Evolutionary conservation across 2,113 vertebrate species (phyloP), one percentile per base, ranked within the genome.

Genomic region (Lutjanus erythropterus): DNA sequence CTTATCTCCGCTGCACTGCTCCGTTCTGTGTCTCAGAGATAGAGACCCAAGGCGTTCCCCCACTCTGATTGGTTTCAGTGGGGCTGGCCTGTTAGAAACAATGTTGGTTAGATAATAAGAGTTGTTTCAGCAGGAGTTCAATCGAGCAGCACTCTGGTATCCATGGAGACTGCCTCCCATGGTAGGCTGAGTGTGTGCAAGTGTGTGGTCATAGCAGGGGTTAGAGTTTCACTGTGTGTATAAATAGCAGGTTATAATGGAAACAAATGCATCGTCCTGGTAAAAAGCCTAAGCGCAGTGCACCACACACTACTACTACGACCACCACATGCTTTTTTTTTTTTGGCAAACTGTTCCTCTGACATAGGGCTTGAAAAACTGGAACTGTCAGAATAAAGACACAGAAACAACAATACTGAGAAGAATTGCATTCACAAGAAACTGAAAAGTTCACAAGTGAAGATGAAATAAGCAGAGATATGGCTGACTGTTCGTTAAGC

Each of bases 131-230:
- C 55, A 68, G 50, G 72, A 55, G 70, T 80, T 81, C 60, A 72
- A 41, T 74, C 9, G 44, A 78, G 70, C 83, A 87, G 76, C 74
- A 49, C 79, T 86, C 62, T 53, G 12, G 83, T 90, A 86, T 83
- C 91, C 88, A 89, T 92, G 87, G 90, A 72, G 85, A 91, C 89
- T 25, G 80, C 80, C 68, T 85, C 77, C 64, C 23, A 7, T 84
- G 62, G 78, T 74, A 68, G 81, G 65, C 18, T 39, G 49, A 71
- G 81, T 64, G 85, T 78, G 62, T 77, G 64, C 55, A 71, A 58
- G 76, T 61, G 71, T 78, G 75, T 55, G 85, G 84, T 79, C 68
- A 79, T 29, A 60, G 80, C 67, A 15, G 12, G 71, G 80, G 80
- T 67, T 88, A 64, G 73, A 75, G 78, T 88, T 87, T 87, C 88